Conservation (phyloP, 1,140 invertebrate species). For the Aphelinus certus region DNA sequence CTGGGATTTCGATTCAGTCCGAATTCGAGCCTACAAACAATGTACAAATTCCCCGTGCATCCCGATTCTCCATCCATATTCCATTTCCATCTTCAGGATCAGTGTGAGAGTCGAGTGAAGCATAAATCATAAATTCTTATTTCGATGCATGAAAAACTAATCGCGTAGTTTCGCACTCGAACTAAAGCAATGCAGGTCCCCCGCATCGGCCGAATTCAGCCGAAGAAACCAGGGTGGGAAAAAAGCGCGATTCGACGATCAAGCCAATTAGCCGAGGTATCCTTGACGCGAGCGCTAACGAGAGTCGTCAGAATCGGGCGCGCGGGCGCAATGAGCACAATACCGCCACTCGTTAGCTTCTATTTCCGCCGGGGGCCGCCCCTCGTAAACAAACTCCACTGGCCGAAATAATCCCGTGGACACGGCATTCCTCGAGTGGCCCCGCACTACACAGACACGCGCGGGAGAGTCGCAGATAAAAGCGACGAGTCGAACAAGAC, state of each 20-base stretch:
- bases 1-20: too few relatives aligned
- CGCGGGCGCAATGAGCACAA: background rate
- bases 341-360: slow-evolving; percentile 8
- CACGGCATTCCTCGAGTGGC: background rate
- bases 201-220: background rate
- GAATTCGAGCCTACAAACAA: too few relatives aligned
- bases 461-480: slow-evolving; percentile 21
- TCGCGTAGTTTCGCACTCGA: too few relatives aligned
- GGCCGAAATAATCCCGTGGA: slow-evolving; percentile 6
- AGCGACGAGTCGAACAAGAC: background rate
- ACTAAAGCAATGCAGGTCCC: background rate
- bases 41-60: too few relatives aligned
- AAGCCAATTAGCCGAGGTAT: slow-evolving; percentile 2
- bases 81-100: too few relatives aligned
- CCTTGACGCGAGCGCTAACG: slow-evolving; percentile 5
- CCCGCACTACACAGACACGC: background rate
- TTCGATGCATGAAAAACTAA: too few relatives aligned
- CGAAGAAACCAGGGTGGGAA: background rate
- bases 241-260: background rate
- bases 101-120: too few relatives aligned
- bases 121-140: too few relatives aligned
- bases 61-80: too few relatives aligned
- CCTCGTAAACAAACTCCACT: background rate
- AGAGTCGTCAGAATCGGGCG: slow-evolving; percentile 13
- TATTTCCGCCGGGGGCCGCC: slow-evolving; percentile 1